Evolutionary conservation across 2,797 vertebrate genomes (phyloP).

Genomic region (Arrhamphus sclerolepis): DNA sequence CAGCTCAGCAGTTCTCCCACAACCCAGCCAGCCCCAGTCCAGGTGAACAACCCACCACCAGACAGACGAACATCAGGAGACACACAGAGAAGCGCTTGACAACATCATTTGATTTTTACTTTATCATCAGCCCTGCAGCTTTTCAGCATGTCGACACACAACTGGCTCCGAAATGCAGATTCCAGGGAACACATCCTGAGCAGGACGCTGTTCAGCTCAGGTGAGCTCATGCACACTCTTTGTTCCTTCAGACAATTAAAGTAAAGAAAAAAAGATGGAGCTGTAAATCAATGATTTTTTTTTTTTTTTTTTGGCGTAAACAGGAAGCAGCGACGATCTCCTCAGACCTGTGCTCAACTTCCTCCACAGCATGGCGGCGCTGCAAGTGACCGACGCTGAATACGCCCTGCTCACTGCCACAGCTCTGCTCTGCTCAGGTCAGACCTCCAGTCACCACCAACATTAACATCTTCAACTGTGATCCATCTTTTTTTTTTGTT

Average conservation of each 20-base stretch:
- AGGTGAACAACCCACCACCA: conserved; percentile 66
- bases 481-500: too few species aligned
- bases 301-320: conserved; percentile 1
- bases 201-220: conserved; percentile 55
- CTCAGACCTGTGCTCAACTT: conserved; percentile 88
- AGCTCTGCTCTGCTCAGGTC: conserved; percentile 92
- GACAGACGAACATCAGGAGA: background rate
- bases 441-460: conserved; percentile 29
- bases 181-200: conserved; percentile 67
- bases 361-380: conserved; percentile 90
- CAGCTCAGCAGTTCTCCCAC: conserved; percentile 89
- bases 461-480: too few species aligned
- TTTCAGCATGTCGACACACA: conserved; percentile 59
- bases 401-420: conserved; percentile 91
- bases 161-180: conserved; percentile 69
- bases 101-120: background rate
- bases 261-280: background rate
- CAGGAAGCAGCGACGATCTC: conserved; percentile 88
- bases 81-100: background rate
- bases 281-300: background rate
- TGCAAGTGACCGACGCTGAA: conserved; percentile 87
- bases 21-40: conserved; percentile 77
- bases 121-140: conserved; percentile 70
- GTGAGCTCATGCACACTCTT: conserved; percentile 36
- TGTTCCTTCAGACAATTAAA: background rate